Percentiles rank a stretch among this genome's conserved stretches.
Evolutionary conservation across 2,113 vertebrate species (phyloP).

Genomic region (Nasalis larvatus): DNA sequence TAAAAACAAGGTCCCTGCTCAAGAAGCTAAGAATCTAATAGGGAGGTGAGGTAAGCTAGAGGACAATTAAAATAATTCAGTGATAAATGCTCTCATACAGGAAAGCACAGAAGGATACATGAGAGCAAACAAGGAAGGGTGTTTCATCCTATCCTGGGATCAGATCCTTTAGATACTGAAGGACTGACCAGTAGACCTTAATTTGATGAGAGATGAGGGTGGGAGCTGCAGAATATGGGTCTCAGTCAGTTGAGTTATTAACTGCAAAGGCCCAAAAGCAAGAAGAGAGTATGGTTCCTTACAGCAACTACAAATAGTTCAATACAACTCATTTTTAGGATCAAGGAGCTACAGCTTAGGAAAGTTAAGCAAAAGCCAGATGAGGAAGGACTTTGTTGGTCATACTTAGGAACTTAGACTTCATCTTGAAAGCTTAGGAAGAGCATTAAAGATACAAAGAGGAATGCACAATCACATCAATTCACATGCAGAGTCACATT

Average conservation of each 20-base stretch:
- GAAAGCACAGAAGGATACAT: not conserved
- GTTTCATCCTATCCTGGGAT: not conserved
- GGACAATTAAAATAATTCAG: not conserved
- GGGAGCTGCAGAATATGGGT: not conserved
- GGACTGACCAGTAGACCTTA: not conserved
- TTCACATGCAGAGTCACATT: not conserved
- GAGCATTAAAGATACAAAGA: not conserved
- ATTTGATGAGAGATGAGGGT: not conserved
- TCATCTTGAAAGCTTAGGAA: not conserved
- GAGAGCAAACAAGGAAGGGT: not conserved
- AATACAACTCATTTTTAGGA: not conserved
- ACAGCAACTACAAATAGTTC: not conserved
- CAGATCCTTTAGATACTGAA: not conserved
- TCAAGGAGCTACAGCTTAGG: not conserved
- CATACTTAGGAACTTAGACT: not conserved
- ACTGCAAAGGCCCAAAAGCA: not conserved
- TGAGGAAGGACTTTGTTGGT: not conserved
- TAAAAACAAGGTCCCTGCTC: not conserved
- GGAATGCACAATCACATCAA: not conserved
- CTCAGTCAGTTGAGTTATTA: not conserved
- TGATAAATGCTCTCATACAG: not conserved
- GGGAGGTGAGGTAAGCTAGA: not conserved
- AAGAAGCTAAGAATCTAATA: constrained; percentile 26
- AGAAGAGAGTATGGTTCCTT: not conserved
- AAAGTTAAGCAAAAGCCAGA: constrained; percentile 17